Evolutionary conservation across 1,140 invertebrate genomes (phyloP).

Genomic region (Formica exsecta): DNA sequence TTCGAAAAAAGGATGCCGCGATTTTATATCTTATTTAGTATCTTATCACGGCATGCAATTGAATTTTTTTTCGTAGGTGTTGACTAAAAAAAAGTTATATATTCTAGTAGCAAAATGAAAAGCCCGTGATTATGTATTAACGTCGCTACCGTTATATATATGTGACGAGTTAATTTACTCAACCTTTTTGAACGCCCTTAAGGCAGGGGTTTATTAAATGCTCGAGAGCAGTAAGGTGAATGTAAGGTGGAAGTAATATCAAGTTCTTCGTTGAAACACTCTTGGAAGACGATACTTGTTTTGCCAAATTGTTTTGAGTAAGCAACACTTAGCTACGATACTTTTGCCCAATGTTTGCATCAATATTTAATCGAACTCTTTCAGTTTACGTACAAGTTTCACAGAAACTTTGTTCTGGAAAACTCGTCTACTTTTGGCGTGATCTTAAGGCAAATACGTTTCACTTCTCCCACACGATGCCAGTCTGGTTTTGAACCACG

Average conservation of each 20-base stretch:
- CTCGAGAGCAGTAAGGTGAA: not conserved
- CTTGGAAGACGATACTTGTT: slow-evolving; percentile 8
- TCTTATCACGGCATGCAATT: not conserved
- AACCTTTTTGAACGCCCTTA: slow-evolving; percentile 18
- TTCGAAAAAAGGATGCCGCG: not conserved
- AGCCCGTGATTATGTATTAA: not conserved
- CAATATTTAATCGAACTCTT: slow-evolving; percentile 63
- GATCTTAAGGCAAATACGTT: slow-evolving; percentile 37
- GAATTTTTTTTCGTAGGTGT: not conserved
- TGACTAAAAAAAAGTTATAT: not conserved
- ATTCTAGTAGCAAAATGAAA: not conserved
- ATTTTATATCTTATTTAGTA: not conserved
- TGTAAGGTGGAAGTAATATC: slow-evolving; percentile 10
- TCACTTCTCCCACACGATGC: not conserved
- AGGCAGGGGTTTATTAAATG: slow-evolving; percentile 23
- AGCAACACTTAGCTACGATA: slow-evolving; percentile 10
- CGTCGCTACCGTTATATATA: not conserved
- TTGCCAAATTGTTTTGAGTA: slow-evolving; percentile 30
- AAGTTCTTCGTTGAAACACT: slow-evolving; percentile 2
- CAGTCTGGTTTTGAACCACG: not conserved
- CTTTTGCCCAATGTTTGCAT: slow-evolving; percentile 35
- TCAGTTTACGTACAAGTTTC: slow-evolving; percentile 47
- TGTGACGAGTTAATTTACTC: slow-evolving; percentile 23
- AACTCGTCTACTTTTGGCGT: not conserved
- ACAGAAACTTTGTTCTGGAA: slow-evolving; percentile 15